A percentile compares a stretch with the other conserved stretches of the same genome.
Conservation (phyloP, 2,888 invertebrate genomes). For the Leptinotarsa juncta region DNA sequence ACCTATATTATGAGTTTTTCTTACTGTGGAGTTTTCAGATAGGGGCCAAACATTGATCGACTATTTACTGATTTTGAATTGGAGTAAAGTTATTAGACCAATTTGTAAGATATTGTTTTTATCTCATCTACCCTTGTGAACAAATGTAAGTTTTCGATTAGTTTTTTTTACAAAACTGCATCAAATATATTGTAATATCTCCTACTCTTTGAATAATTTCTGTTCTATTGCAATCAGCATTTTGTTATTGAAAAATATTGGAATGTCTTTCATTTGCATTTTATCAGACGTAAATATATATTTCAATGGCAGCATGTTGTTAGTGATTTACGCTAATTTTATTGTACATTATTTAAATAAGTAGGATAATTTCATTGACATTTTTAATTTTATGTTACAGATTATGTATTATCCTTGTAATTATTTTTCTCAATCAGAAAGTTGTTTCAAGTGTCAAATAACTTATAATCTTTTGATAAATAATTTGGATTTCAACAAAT, state of each 20-base stretch:
- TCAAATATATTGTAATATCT: slow-evolving; percentile 39
- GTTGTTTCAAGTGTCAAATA: background rate
- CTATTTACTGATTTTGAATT: slow-evolving; percentile 12
- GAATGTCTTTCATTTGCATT: background rate
- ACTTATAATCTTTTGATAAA: background rate
- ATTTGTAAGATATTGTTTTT: slow-evolving; percentile 37
- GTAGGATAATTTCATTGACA: background rate
- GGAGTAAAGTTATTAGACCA: slow-evolving; percentile 30
- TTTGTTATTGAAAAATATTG: background rate
- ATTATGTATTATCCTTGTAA: background rate
- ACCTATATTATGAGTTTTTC: background rate
- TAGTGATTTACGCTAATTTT: background rate
- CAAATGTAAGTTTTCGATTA: slow-evolving; percentile 1
- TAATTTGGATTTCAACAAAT: background rate
- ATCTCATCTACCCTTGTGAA: slow-evolving; percentile 8
- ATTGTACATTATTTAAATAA: slow-evolving; percentile 5
- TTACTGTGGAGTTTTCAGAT: slow-evolving; percentile 4
- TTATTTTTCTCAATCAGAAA: background rate
- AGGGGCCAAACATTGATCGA: slow-evolving; percentile 24
- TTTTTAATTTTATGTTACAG: background rate
- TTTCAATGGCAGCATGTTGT: background rate
- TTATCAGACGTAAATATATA: background rate
- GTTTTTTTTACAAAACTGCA: slow-evolving; percentile 35
- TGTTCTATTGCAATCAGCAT: background rate
- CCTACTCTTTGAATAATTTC: slow-evolving; percentile 7